Evolutionary conservation across 2,797 vertebrate genomes (phyloP).

Genomic region (Pangasius larnaudii): DNA sequence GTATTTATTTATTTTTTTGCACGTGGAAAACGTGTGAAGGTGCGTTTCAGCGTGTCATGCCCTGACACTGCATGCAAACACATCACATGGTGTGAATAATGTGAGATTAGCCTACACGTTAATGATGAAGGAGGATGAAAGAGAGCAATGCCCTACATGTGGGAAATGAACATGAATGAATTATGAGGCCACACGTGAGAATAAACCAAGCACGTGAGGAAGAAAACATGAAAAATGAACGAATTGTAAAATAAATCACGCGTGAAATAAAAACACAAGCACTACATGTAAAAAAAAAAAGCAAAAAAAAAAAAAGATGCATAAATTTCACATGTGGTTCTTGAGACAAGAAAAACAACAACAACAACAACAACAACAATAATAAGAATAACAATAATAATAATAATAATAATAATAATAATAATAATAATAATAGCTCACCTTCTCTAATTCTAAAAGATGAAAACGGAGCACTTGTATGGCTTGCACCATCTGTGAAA

Average conservation of each 20-base stretch:
- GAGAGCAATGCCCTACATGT: not conserved
- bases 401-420: conserved; percentile 36
- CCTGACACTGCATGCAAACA: not conserved
- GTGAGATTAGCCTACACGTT: too few relatives aligned
- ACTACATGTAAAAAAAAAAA: not conserved
- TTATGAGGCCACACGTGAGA: not conserved
- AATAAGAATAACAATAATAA: conserved; percentile 11
- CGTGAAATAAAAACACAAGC: not conserved
- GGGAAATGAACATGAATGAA: not conserved
- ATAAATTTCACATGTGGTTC: not conserved
- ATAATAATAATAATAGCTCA: conserved; percentile 33
- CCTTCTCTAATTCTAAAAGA: conserved; percentile 76
- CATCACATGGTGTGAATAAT: not conserved
- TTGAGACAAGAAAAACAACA: not conserved
- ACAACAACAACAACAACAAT: conserved; percentile 13
- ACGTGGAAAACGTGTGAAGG: not conserved
- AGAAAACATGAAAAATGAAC: not conserved
- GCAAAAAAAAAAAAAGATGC: not conserved
- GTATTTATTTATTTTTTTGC: not conserved
- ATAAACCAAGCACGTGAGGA: not conserved
- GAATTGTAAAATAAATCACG: not conserved
- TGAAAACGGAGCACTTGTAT: conserved; percentile 75
- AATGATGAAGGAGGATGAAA: too few relatives aligned
- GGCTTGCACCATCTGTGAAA: conserved; percentile 72
- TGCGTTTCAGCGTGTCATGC: not conserved